These are phyloP conservation scores for Drosophila kepulauana DNA, from an alignment of 1,140 invertebrate genomes.

Conservation along the genomic window DNA sequence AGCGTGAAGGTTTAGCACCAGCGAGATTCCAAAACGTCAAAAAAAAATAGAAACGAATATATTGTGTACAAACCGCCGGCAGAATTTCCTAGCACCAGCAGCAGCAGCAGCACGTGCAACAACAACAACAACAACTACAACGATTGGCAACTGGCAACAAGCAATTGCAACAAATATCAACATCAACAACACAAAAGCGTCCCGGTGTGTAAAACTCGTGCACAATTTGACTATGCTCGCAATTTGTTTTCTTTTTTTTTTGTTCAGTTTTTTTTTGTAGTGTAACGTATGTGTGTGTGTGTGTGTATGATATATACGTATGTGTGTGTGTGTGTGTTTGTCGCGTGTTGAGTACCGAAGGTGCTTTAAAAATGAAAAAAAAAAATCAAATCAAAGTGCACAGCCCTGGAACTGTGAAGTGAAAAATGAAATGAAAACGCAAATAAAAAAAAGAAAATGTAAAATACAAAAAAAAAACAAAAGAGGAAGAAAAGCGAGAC, in stretches of 20 bases:
- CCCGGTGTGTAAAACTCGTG: conserved; percentile 33
- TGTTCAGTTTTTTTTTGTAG: conserved; percentile 35
- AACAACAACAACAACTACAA: conserved; percentile 8
- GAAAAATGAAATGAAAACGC: conserved; percentile 25
- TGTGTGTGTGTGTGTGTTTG: conserved; percentile 26
- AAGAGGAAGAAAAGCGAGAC: conserved; percentile 31
- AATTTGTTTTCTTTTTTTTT: conserved; percentile 13
- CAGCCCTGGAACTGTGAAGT: conserved; percentile 32
- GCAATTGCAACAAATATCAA: conserved; percentile 28
- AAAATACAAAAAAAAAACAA: conserved; percentile 11
- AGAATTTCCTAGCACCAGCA: conserved; percentile 38
- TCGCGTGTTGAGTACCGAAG: conserved; percentile 58
- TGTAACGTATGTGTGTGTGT: conserved; percentile 5
- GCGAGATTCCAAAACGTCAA: conserved; percentile 12
- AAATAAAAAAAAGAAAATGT: conserved; percentile 17
- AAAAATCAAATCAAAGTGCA: conserved; percentile 51
- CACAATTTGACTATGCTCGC: conserved; percentile 5
- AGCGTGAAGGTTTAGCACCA: conserved; percentile 66
- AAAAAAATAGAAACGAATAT: too few species aligned
- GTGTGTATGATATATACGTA: conserved; percentile 3
- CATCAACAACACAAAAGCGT: conserved; percentile 27
- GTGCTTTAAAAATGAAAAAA: conserved; percentile 42
- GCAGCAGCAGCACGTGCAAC: conserved; percentile 35
- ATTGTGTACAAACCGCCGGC: conserved; percentile 8
- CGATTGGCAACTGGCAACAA: not conserved